A percentile compares a stretch with the other conserved stretches of the same genome.
phyloP scores from a whole-genome alignment of 2,797 vertebrate genomes.

The Pseudochromis fuscus region DNA sequence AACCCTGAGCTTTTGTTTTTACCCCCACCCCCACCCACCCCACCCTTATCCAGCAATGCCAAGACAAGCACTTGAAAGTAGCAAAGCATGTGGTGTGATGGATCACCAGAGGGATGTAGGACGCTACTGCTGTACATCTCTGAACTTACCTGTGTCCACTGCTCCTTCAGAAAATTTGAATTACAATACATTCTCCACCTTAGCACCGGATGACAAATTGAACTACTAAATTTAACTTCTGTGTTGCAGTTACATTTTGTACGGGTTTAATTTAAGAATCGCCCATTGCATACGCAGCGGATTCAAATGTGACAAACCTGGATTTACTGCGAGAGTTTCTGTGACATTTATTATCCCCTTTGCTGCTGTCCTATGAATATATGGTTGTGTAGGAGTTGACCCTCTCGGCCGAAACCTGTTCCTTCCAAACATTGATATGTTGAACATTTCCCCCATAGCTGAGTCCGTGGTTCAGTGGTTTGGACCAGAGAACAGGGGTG shows the following conservation, averaged over 20 bases:
- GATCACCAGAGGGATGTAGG: conserved; percentile 77
- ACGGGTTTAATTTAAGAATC: conserved; percentile 26
- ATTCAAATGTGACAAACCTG: conserved; percentile 16
- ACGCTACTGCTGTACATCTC: conserved; percentile 61
- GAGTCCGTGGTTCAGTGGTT: conserved; percentile 69
- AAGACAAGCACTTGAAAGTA: conserved; percentile 73
- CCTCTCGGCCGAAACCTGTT: conserved; percentile 42
- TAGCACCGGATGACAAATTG: conserved; percentile 66
- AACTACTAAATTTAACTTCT: conserved; percentile 58
- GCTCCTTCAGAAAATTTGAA: conserved; percentile 58
- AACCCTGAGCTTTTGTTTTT: conserved; percentile 67
- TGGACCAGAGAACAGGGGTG: conserved; percentile 66
- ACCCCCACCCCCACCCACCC: too few species aligned
- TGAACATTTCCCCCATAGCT: conserved; percentile 61
- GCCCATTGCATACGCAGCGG: conserved; percentile 2
- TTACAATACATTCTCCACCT: conserved; percentile 58
- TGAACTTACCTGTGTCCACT: conserved; percentile 51
- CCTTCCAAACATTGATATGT: conserved; percentile 55
- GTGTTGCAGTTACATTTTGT: conserved; percentile 17
- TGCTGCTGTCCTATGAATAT: conserved; percentile 34
- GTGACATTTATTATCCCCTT: conserved; percentile 41
- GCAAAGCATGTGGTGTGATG: conserved; percentile 70
- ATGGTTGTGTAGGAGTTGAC: conserved; percentile 37
- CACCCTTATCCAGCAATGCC: conserved; percentile 37
- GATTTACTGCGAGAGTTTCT: conserved; percentile 35